Base-by-base conservation (phyloP, 1,140 invertebrate species). In the Hycleus phaleratus region DNA sequence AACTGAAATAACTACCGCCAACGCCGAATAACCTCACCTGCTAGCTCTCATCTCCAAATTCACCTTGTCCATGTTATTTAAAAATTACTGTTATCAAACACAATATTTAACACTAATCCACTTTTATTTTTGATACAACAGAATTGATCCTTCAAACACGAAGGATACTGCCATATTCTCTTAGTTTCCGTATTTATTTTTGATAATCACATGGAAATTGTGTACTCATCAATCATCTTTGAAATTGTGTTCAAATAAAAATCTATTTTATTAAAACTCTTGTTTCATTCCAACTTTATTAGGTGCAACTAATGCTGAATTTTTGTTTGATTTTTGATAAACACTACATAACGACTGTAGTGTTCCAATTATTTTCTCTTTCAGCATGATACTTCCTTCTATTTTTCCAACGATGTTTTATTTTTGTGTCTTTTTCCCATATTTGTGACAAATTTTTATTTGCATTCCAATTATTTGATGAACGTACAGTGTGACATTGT, bases 1-100 rank as follows among this genome's bases (percentile, higher is more conserved):
- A 62, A 55, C 64, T 45, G 64, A 67, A 71, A 71, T 71, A 62
- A 68, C 66, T 42, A 11, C 40, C 11, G 40, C 40, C 11, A 11
- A 10, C 11, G 40, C 40, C 60, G 69, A 69, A 68, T 70, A 68
- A 68, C 58, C 58, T 32, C 32, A 5, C 56, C 59, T 60, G 54
- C 57, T 56, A 49, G 45, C 46, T 18, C 45, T 46, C 43, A 18
- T 5, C 32, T 32, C 18, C 18, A 18, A 18, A 18, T 1, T 18
- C 18, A 32, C 32, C 32, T 32, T 32, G 7, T 3, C 32, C 32
- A 32, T 7, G 4, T 32, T 32, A 32, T 32, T 32, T 32, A 32
- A 4, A 32, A 7, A 32, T 4, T 32, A 32, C 7, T 32, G 7
- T 32, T 32, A 5, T 7, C 32, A 5, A 32, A 5, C 32, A 32